phyloP scores from a whole-genome alignment of 2,797 vertebrate species.

The Myotis findleyi region DNA sequence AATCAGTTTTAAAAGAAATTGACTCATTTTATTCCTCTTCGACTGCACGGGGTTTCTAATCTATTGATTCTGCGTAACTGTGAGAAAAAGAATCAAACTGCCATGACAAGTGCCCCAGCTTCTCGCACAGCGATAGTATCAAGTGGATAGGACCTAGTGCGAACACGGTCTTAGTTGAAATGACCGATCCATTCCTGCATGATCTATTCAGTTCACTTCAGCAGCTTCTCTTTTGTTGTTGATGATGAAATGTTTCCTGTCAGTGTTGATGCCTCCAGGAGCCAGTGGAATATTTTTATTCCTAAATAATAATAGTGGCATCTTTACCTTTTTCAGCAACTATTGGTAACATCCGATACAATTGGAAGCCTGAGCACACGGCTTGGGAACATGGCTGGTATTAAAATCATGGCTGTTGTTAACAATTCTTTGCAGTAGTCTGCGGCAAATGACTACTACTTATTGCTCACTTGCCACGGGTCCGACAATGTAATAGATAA shows the following conservation, averaged over 20 bases:
- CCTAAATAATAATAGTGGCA: not conserved
- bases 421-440: not conserved
- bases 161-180: not conserved
- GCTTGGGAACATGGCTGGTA: not conserved
- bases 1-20: conserved; percentile 35
- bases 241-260: not conserved
- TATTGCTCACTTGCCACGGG: not conserved
- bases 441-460: not conserved
- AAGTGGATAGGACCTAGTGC: not conserved
- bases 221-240: not conserved
- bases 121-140: not conserved
- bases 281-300: not conserved
- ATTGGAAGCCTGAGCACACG: not conserved
- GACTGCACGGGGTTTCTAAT: conserved; percentile 10
- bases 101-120: not conserved
- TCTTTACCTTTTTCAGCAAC: not conserved
- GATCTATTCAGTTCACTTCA: not conserved
- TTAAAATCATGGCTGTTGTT: not conserved
- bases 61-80: not conserved
- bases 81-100: conserved; percentile 51
- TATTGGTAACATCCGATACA: not conserved
- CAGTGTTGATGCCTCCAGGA: not conserved
- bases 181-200: not conserved
- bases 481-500: conserved; percentile 40
- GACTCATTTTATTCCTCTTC: not conserved